phyloP scores from a whole-genome alignment of 2,797 vertebrate genomes.

The Microctenopoma lineatum region DNA sequence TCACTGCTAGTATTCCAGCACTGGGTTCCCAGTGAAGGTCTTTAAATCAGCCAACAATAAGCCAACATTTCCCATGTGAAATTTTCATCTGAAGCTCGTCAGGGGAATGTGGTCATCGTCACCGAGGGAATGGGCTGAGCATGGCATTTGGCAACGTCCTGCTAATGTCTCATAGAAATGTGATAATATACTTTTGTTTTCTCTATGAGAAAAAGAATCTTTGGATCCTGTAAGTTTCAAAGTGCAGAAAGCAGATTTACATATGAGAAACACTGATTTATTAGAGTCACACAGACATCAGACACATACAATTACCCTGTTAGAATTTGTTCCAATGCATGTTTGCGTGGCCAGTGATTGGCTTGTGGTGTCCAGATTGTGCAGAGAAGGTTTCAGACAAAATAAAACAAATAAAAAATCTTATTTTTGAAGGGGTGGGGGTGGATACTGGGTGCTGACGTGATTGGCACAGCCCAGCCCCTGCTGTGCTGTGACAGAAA shows the following conservation, averaged over 20 bases:
- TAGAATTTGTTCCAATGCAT: background rate
- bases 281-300: background rate
- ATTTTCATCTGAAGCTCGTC: no score
- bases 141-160: background rate
- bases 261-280: no score
- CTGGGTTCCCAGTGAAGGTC: slow-evolving; percentile 4
- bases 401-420: slow-evolving; percentile 5
- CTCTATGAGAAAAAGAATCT: background rate
- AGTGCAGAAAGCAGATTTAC: no score
- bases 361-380: slow-evolving; percentile 1
- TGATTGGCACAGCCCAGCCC: slow-evolving; percentile 61
- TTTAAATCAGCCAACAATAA: slow-evolving; percentile 23
- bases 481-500: slow-evolving; percentile 45
- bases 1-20: background rate
- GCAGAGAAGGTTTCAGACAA: background rate
- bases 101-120: slow-evolving; percentile 8
- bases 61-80: background rate
- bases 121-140: background rate
- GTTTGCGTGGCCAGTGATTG: background rate
- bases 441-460: slow-evolving; percentile 68
- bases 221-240: no score
- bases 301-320: background rate
- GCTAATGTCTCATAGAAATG: background rate
- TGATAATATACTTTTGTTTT: no score
- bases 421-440: slow-evolving; percentile 44